Percentiles rank a stretch among this genome's conserved stretches.
Evolutionary conservation across 2,797 vertebrate species (phyloP).

Genomic region (Buphagus erythrorhynchus): DNA sequence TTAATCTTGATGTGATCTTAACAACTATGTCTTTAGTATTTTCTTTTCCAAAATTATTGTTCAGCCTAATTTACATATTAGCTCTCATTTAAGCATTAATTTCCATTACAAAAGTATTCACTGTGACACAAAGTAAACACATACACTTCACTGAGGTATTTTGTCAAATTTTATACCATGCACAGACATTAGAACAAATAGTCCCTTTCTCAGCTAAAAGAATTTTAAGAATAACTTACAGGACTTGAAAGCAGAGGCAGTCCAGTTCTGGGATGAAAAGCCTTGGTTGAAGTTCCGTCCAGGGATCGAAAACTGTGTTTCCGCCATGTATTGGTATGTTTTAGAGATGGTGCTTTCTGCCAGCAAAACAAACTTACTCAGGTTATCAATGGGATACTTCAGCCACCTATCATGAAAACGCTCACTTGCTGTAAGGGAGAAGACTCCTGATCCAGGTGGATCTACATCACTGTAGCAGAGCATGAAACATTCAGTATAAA

Average conservation of each 20-base stretch:
- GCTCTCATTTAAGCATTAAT: neutral
- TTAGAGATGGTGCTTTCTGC: conserved; percentile 84
- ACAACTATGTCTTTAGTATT: neutral
- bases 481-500: neutral
- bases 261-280: conserved; percentile 96
- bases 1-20: neutral
- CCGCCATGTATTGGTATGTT: conserved; percentile 87
- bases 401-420: neutral
- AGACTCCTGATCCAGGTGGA: neutral
- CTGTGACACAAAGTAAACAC: neutral
- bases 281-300: conserved; percentile 91
- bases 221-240: conserved; percentile 78
- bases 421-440: neutral
- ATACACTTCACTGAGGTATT: neutral
- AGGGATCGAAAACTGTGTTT: conserved; percentile 92
- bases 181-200: neutral
- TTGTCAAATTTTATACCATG: neutral
- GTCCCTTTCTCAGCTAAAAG: neutral
- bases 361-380: conserved; percentile 37
- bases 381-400: neutral
- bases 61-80: neutral
- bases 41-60: neutral
- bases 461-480: neutral
- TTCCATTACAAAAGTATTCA: neutral
- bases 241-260: conserved; percentile 98